phyloP scores from a whole-genome alignment of 2,113 vertebrate genomes.

The Carassius auratus region DNA sequence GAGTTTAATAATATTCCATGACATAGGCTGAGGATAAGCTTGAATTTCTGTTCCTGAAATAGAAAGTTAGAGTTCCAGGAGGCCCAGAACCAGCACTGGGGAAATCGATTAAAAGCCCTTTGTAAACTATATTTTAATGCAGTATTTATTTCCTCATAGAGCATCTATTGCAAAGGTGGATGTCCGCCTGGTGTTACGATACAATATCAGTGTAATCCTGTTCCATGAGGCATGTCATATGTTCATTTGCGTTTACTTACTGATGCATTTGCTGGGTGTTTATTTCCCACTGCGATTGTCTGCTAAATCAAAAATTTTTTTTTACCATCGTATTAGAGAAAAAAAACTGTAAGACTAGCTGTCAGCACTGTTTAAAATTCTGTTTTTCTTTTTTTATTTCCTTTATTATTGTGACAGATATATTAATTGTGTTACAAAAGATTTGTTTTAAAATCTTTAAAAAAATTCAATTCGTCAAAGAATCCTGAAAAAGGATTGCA shows the following conservation, averaged over 20 bases:
- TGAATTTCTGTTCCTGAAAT: slow-evolving; percentile 47
- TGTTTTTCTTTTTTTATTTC: too few relatives aligned
- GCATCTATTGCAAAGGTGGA: slow-evolving; percentile 43
- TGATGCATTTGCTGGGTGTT: slow-evolving; percentile 30
- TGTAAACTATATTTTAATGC: slow-evolving; percentile 50
- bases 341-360: background rate
- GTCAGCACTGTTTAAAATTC: too few relatives aligned
- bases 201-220: slow-evolving; percentile 3
- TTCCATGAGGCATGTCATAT: slow-evolving; percentile 51
- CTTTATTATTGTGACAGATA: too few relatives aligned
- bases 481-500: too few relatives aligned
- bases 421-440: too few relatives aligned
- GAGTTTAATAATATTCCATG: slow-evolving; percentile 41
- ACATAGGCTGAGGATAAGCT: slow-evolving; percentile 11
- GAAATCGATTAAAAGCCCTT: slow-evolving; percentile 57
- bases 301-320: background rate
- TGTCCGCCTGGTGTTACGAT: slow-evolving; percentile 61
- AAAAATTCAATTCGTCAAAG: too few relatives aligned
- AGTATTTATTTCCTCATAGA: slow-evolving; percentile 48
- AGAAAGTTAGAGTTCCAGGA: slow-evolving; percentile 31
- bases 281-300: slow-evolving; percentile 53
- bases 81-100: slow-evolving; percentile 43
- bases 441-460: too few relatives aligned
- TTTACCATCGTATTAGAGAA: background rate
- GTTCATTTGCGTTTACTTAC: slow-evolving; percentile 17